These are phyloP conservation scores for Pediacus dermestoides DNA, from an alignment of 2,888 invertebrate genomes.

Conservation along the genomic window DNA sequence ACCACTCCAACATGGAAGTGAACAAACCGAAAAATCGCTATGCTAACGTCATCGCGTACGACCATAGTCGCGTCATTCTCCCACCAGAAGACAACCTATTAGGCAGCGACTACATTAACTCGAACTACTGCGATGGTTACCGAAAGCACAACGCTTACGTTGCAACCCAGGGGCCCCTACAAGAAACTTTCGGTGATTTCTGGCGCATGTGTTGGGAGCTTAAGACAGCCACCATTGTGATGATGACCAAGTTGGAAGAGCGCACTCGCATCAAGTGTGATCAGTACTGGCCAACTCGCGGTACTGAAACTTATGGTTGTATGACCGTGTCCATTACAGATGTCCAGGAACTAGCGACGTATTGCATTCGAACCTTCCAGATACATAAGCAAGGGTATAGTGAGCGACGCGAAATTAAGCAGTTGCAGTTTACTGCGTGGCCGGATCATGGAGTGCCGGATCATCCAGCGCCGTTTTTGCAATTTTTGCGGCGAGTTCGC, in stretches of 20 bases:
- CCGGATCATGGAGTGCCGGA: slow-evolving; percentile 99
- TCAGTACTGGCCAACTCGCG: slow-evolving; percentile 96
- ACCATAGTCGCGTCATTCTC: slow-evolving; percentile 94
- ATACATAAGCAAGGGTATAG: slow-evolving; percentile 74
- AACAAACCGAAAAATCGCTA: slow-evolving; percentile 99
- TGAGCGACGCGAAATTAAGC: slow-evolving; percentile 92
- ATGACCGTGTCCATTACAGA: slow-evolving; percentile 94
- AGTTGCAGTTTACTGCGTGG: slow-evolving; percentile 99
- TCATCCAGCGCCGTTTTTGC: slow-evolving; percentile 96
- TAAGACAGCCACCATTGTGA: slow-evolving; percentile 89
- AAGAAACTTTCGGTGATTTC: slow-evolving; percentile 96
- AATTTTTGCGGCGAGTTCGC: slow-evolving; percentile 91
- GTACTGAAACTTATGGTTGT: slow-evolving; percentile 90
- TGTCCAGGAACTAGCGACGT: slow-evolving; percentile 94
- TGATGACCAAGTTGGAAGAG: slow-evolving; percentile 99
- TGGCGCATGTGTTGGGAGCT: slow-evolving; percentile 99
- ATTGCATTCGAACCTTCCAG: slow-evolving; percentile 96
- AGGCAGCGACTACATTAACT: slow-evolving; percentile 97
- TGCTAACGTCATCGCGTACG: slow-evolving; percentile 98
- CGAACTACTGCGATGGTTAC: slow-evolving; percentile 99
- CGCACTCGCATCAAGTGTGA: slow-evolving; percentile 94
- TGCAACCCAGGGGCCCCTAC: slow-evolving; percentile 97
- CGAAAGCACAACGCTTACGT: slow-evolving; percentile 97
- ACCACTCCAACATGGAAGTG: slow-evolving; percentile 95
- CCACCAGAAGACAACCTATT: slow-evolving; percentile 83